Conservation (phyloP, 2,888 invertebrate species). For the Seladonia tumulorum region DNA sequence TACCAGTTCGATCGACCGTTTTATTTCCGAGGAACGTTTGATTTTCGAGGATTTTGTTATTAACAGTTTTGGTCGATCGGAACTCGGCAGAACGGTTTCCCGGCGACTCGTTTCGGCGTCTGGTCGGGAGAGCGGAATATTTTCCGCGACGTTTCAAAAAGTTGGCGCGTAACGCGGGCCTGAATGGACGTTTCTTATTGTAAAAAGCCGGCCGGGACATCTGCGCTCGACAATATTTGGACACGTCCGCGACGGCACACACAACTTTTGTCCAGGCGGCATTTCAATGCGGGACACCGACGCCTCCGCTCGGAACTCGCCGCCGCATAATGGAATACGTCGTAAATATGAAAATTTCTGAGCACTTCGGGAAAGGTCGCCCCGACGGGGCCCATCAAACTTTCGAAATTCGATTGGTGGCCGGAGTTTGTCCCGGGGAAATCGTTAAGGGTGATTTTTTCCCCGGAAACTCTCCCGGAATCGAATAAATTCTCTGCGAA, state of each 20-base stretch:
- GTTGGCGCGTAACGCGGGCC: constrained; percentile 59
- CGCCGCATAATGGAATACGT: constrained; percentile 79
- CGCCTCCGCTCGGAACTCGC: constrained; percentile 58
- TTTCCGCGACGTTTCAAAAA: constrained; percentile 56
- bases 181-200: constrained; percentile 56
- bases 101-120: background rate
- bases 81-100: background rate
- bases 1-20: background rate
- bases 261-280: constrained; percentile 82
- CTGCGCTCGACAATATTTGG: constrained; percentile 83
- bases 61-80: background rate
- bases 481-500: background rate
- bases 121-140: constrained; percentile 42
- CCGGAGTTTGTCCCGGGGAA: constrained; percentile 2
- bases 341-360: constrained; percentile 76
- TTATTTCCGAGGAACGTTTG: too few species aligned
- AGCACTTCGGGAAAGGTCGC: constrained; percentile 23
- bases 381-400: constrained; percentile 32
- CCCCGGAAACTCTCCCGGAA: background rate
- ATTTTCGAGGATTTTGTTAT: background rate
- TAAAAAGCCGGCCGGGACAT: constrained; percentile 74
- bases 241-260: constrained; percentile 73
- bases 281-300: constrained; percentile 78
- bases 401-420: constrained; percentile 43
- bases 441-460: constrained; percentile 11